These are phyloP conservation scores for Pleuronectes platessa DNA, from an alignment of 2,113 vertebrate genomes.

Conservation along the genomic window DNA sequence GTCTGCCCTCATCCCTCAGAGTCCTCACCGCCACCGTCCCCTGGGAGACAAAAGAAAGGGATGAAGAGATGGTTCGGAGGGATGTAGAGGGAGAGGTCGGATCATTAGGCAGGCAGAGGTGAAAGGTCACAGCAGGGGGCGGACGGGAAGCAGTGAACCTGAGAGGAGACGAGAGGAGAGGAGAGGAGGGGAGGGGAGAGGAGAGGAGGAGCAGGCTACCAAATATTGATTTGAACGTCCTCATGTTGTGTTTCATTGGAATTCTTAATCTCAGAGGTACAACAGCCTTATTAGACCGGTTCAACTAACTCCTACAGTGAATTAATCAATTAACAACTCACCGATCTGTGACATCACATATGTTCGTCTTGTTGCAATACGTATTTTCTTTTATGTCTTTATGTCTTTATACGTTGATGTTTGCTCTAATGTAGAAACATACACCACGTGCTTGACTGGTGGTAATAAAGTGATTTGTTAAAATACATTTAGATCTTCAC, in stretches of 20 bases:
- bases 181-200: slow-evolving; percentile 19
- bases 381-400: no score
- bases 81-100: slow-evolving; percentile 42
- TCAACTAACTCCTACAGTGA: slow-evolving; percentile 21
- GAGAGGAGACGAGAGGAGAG: slow-evolving; percentile 19
- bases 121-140: slow-evolving; percentile 44
- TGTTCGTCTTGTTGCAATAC: no score
- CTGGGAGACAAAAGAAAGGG: slow-evolving; percentile 40
- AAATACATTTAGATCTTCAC: background rate
- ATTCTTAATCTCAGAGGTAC: slow-evolving; percentile 46
- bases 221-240: slow-evolving; percentile 53
- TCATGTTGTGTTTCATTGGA: slow-evolving; percentile 50
- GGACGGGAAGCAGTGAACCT: slow-evolving; percentile 21
- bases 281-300: slow-evolving; percentile 22
- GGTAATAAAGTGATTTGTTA: background rate
- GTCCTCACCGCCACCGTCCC: slow-evolving; percentile 49
- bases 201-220: slow-evolving; percentile 36
- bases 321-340: slow-evolving; percentile 22
- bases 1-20: slow-evolving; percentile 37
- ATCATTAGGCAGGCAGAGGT: slow-evolving; percentile 66
- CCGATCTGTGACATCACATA: no score
- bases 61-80: slow-evolving; percentile 27
- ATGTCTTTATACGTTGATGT: no score
- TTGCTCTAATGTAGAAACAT: background rate
- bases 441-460: no score